Evolutionary conservation across 2,888 invertebrate species (phyloP).

Genomic region (Sinohyriopsis cumingii): DNA sequence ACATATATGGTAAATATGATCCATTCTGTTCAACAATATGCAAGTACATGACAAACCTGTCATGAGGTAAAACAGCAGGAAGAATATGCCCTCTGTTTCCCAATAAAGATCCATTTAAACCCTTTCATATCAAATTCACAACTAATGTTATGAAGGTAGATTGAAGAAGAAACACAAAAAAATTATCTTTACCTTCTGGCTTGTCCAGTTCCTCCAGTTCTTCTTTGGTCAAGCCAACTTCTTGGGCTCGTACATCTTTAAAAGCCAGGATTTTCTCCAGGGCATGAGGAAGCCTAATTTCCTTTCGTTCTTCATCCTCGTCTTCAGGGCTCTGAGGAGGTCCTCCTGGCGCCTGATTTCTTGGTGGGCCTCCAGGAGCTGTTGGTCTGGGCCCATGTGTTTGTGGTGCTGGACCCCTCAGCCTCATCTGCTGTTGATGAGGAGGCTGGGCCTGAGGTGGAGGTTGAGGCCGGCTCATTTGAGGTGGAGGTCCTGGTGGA

Average conservation of each 20-base stretch:
- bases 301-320: conserved; percentile 48
- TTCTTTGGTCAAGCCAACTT: conserved; percentile 77
- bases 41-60: no score
- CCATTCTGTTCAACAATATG: no score
- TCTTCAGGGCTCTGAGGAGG: conserved; percentile 17
- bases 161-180: no score
- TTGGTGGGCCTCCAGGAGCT: conserved; percentile 9
- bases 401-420: conserved; percentile 8
- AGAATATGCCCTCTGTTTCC: no score
- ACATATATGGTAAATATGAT: no score
- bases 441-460: conserved; percentile 24
- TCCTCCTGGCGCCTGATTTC: conserved; percentile 1
- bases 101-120: no score
- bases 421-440: conserved; percentile 10
- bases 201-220: conserved; percentile 49
- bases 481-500: conserved; percentile 27
- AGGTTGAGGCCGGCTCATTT: conserved; percentile 12
- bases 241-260: conserved; percentile 88
- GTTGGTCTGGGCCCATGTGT: conserved; percentile 7
- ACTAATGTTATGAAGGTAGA: no score
- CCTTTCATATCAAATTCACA: no score
- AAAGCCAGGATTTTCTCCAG: conserved; percentile 91
- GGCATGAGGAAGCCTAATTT: conserved; percentile 82
- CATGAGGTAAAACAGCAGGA: no score
- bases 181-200: conserved; percentile 35